Percentiles rank a stretch among this genome's conserved stretches.
phyloP scores from a whole-genome alignment of 1,140 invertebrate genomes.

The Trigoniulus corallinus region DNA sequence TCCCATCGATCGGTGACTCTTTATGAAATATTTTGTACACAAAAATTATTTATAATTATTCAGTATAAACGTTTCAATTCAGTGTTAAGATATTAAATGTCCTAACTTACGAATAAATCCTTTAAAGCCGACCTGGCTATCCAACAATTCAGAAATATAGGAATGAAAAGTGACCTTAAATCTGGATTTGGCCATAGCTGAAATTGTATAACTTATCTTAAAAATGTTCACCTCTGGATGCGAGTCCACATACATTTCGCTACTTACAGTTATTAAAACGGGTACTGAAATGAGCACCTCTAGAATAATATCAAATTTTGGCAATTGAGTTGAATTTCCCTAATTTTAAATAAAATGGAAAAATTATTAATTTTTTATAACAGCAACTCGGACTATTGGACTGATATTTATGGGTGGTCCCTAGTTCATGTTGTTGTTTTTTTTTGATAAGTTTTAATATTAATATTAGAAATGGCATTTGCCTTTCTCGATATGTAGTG shows the following conservation, averaged over 20 bases:
- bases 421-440: too few species aligned
- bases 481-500: background rate
- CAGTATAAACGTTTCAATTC: background rate
- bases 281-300: constrained; percentile 90
- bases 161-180: constrained; percentile 81
- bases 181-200: constrained; percentile 31
- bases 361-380: constrained; percentile 39
- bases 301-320: constrained; percentile 85
- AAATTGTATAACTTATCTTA: background rate
- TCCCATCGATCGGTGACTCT: constrained; percentile 28
- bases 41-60: background rate
- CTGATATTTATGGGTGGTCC: background rate
- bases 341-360: background rate
- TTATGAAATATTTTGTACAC: background rate
- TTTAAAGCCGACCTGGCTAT: constrained; percentile 88
- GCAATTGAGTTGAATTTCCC: background rate
- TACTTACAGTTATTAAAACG: constrained; percentile 81
- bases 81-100: background rate
- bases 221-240: constrained; percentile 3
- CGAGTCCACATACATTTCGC: background rate
- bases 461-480: background rate
- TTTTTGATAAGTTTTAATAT: too few species aligned
- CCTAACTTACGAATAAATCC: constrained; percentile 91
- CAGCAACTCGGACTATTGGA: background rate
- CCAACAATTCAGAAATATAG: constrained; percentile 96